Percentiles rank a stretch among this genome's conserved stretches.
Conservation (phyloP, 1,140 invertebrate genomes). For the Pogonomyrmex californicus region DNA sequence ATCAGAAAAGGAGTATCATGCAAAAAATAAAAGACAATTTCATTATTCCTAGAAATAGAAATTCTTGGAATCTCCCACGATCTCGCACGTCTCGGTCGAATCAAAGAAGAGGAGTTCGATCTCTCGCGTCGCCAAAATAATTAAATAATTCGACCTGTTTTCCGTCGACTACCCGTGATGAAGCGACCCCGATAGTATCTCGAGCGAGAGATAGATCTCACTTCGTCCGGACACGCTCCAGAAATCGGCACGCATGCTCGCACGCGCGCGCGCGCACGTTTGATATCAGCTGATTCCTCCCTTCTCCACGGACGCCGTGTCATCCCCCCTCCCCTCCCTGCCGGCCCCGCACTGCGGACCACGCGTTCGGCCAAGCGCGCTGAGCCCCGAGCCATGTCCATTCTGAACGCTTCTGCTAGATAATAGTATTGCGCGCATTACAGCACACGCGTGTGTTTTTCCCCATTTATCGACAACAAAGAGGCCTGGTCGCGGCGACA, state of each 20-base stretch:
- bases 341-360: neutral
- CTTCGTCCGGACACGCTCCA: neutral
- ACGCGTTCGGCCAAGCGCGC: neutral
- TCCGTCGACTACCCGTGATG: neutral
- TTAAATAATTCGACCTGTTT: neutral
- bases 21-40: no score
- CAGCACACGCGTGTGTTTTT: conserved; percentile 45
- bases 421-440: conserved; percentile 63
- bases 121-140: neutral
- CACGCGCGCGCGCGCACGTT: conserved; percentile 8
- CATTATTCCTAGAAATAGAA: no score
- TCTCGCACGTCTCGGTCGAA: no score
- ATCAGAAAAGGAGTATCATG: no score
- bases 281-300: conserved; percentile 73
- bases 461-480: conserved; percentile 59
- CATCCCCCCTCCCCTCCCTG: neutral
- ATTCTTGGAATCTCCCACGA: no score
- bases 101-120: neutral
- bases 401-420: conserved; percentile 57
- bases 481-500: conserved; percentile 18
- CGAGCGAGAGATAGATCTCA: neutral
- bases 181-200: neutral
- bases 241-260: neutral
- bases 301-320: neutral
- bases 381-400: neutral